Conservation (phyloP, 2,888 invertebrate genomes). For the Hoplodrina ambigua region DNA sequence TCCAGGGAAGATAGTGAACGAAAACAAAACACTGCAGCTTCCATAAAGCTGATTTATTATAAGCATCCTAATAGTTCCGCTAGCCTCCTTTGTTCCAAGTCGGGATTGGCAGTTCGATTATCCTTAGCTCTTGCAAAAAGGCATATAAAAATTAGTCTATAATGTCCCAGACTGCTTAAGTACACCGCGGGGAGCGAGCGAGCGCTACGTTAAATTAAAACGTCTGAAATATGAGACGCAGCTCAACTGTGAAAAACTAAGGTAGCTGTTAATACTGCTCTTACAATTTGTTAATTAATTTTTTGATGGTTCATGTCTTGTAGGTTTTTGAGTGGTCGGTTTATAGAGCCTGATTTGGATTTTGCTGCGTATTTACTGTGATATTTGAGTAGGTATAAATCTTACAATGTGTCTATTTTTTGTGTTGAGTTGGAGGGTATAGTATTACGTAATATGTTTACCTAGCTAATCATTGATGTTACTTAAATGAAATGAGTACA, state of each 20-base stretch:
- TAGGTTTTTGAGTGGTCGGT: not conserved
- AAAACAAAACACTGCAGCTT: constrained; percentile 51
- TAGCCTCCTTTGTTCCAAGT: constrained; percentile 79
- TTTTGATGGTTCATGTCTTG: constrained; percentile 26
- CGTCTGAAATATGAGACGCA: constrained; percentile 80
- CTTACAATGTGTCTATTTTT: too few relatives aligned
- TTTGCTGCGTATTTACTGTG: not conserved
- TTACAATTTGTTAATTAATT: constrained; percentile 50
- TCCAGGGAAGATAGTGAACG: constrained; percentile 25
- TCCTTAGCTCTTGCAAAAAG: constrained; percentile 83
- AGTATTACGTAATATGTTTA: too few relatives aligned
- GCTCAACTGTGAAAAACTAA: constrained; percentile 77
- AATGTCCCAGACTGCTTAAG: constrained; percentile 87
- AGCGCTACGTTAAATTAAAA: constrained; percentile 80
- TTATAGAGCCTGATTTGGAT: not conserved
- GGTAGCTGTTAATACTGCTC: constrained; percentile 49
- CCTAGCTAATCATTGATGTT: too few relatives aligned
- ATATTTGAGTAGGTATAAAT: not conserved
- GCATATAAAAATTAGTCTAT: constrained; percentile 86
- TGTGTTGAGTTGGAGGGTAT: too few relatives aligned
- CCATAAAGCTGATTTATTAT: constrained; percentile 74
- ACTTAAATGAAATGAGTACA: not conserved
- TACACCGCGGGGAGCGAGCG: constrained; percentile 81
- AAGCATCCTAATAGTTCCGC: constrained; percentile 74
- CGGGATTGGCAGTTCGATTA: constrained; percentile 90